Conservation (phyloP, 2,113 vertebrate species). For the crab-eating macaque (Macaca fascicularis) region T2T-MFA8v1.1 NC_088389.1:53582001-53582500, state of each 20-base stretch:
- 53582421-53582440: not conserved
- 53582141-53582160: not conserved
- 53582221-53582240: not conserved
- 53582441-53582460: not conserved
- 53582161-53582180: not conserved
- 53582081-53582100: not conserved
- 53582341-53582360: not conserved
- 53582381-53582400: not conserved
- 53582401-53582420: not conserved
- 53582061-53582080: not conserved
- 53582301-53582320: not conserved
- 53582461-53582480: not conserved
- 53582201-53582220: not conserved
- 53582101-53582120: not conserved
- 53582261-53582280: not conserved
- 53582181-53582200: not conserved
- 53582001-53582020: not conserved
- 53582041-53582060: not conserved
- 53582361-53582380: not conserved
- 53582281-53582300: not conserved
- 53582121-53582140: not conserved
- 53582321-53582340: not conserved
- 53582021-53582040: too few relatives aligned
- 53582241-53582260: not conserved
- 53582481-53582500: not conserved